A percentile compares a stretch with the other conserved stretches of the same genome.
Conservation (phyloP, 2,113 vertebrate genomes). For the Tragelaphus scriptus region DNA sequence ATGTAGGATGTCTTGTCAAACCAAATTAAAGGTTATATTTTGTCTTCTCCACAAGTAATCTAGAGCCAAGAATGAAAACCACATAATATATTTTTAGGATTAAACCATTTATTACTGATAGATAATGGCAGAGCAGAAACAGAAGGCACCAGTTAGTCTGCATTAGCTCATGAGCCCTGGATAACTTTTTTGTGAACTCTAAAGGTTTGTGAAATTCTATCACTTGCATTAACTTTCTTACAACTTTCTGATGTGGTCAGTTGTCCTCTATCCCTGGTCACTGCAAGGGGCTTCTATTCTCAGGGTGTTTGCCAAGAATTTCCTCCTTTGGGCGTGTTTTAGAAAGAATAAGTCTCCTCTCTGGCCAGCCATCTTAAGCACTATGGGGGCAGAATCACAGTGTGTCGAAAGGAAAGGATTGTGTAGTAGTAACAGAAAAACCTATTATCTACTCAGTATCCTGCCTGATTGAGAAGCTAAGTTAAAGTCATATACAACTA, state of each 20-base stretch:
- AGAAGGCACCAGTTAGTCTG: conserved; percentile 85
- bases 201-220: conserved; percentile 67
- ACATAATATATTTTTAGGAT: conserved; percentile 77
- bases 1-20: conserved; percentile 59
- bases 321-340: not conserved
- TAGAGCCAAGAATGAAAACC: conserved; percentile 77
- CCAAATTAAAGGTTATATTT: conserved; percentile 72
- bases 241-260: conserved; percentile 57
- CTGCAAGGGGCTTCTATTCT: not conserved
- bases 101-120: conserved; percentile 82
- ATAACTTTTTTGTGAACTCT: conserved; percentile 76
- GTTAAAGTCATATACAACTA: not conserved
- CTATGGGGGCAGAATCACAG: not conserved
- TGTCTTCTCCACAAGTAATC: conserved; percentile 68
- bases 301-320: conserved; percentile 34
- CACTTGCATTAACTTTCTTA: conserved; percentile 53
- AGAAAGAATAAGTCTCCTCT: not conserved
- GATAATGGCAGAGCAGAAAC: conserved; percentile 80
- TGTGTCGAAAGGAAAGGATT: not conserved
- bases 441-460: not conserved
- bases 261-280: conserved; percentile 44
- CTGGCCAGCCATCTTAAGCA: not conserved
- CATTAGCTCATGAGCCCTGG: conserved; percentile 79
- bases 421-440: not conserved
- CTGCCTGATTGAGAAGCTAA: not conserved